These are phyloP conservation scores for Mizuhopecten yessoensis DNA, from an alignment of 1,140 invertebrate genomes.

Conservation along the genomic window DNA sequence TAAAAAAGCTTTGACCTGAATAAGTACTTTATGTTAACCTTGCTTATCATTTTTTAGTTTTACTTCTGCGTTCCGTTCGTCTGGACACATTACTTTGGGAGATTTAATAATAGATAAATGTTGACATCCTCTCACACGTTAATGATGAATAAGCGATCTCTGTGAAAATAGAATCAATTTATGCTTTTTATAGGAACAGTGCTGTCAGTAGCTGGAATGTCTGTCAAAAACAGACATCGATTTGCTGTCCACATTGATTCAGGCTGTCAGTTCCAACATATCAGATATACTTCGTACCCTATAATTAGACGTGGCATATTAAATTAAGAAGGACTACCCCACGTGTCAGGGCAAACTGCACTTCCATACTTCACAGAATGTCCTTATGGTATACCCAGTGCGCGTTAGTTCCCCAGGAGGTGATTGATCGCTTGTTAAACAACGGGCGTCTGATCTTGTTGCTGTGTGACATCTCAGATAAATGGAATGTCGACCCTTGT, in stretches of 20 bases:
- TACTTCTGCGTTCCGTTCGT: not conserved
- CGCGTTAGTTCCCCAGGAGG: not conserved
- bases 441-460: not conserved
- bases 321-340: not conserved
- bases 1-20: not conserved
- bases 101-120: conserved; percentile 21
- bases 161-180: conserved; percentile 34
- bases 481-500: not conserved
- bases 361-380: not conserved
- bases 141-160: conserved; percentile 4
- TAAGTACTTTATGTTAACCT: not conserved
- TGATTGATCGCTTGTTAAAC: not conserved
- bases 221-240: not conserved
- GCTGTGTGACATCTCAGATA: not conserved
- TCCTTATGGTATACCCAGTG: not conserved
- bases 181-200: not conserved
- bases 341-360: not conserved
- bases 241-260: not conserved
- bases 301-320: conserved; percentile 5
- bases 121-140: not conserved
- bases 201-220: not conserved
- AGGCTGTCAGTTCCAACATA: not conserved
- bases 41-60: not conserved
- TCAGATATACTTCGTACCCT: not conserved
- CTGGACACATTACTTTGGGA: not conserved